Conservation (phyloP, 53 echinoderm and acorn worm genomes). For the Mesocentrotus franciscanus region DNA sequence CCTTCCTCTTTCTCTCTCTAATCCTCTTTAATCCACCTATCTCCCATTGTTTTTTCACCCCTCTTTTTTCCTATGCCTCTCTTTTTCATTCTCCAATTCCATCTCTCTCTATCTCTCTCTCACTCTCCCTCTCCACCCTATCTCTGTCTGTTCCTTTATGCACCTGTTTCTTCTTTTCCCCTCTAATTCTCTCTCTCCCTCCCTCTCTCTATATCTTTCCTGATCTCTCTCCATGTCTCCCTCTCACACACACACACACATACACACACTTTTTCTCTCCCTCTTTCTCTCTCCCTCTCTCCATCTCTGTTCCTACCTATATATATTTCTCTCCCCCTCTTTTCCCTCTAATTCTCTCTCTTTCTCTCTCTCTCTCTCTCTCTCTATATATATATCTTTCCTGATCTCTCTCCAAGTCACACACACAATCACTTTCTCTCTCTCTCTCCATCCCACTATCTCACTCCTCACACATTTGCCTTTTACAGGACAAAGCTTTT, state of each 20-base stretch:
- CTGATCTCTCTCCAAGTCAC: neutral
- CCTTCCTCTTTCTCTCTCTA: neutral
- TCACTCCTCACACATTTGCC: too few species aligned
- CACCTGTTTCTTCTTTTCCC: neutral
- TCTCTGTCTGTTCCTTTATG: neutral
- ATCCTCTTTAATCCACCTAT: too few species aligned
- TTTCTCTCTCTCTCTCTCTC: neutral
- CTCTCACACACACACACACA: too few species aligned
- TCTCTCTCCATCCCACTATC: neutral
- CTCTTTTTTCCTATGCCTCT: neutral
- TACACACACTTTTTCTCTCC: too few species aligned
- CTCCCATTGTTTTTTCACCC: too few species aligned
- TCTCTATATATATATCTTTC: neutral
- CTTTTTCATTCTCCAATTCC: neutral
- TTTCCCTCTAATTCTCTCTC: neutral
- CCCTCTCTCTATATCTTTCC: neutral
- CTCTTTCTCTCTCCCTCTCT: neutral
- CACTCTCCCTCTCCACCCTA: neutral
- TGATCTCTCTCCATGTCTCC: neutral
- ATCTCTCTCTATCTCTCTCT: neutral
- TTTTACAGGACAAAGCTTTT: neutral
- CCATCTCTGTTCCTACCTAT: neutral
- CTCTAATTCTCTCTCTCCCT: neutral
- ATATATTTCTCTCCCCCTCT: neutral
- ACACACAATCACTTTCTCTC: too few species aligned